Evolutionary conservation across 1,140 invertebrate species (phyloP).

Genomic region (Zaprionus ornatus): DNA sequence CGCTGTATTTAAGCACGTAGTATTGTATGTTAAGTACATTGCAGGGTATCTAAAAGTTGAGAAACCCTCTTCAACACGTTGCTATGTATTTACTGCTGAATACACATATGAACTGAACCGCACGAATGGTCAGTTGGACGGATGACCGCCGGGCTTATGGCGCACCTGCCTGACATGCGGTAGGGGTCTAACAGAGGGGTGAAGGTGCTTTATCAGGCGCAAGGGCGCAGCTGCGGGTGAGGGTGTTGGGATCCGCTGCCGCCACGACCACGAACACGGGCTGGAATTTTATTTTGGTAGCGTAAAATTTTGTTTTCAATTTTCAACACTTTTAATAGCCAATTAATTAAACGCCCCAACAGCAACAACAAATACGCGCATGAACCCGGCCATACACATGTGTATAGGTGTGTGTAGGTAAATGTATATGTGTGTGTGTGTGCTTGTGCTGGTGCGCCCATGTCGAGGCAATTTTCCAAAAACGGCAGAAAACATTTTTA

Average conservation of each 20-base stretch:
- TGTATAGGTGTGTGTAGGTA: not conserved
- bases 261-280: not conserved
- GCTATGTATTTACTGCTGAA: slow-evolving; percentile 3
- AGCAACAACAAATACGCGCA: slow-evolving; percentile 61
- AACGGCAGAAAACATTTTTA: slow-evolving; percentile 63
- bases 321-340: slow-evolving; percentile 80
- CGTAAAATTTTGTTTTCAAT: slow-evolving; percentile 72
- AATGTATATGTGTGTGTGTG: not conserved
- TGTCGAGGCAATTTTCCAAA: slow-evolving; percentile 30
- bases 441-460: not conserved
- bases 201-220: not conserved
- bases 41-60: not conserved
- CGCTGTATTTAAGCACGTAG: not conserved
- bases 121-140: slow-evolving; percentile 6
- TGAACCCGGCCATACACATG: not conserved
- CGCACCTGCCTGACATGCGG: slow-evolving; percentile 7
- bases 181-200: too few relatives aligned
- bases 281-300: slow-evolving; percentile 47
- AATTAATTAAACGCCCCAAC: slow-evolving; percentile 75
- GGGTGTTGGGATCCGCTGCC: not conserved
- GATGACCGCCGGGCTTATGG: slow-evolving; percentile 11
- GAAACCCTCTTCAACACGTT: not conserved
- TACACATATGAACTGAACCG: slow-evolving; percentile 4
- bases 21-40: too few relatives aligned
- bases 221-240: not conserved